Evolutionary conservation across 2,113 vertebrate species (phyloP), one percentile per base, ranked within the genome.

Genomic region (Turdus rufiventris): DNA sequence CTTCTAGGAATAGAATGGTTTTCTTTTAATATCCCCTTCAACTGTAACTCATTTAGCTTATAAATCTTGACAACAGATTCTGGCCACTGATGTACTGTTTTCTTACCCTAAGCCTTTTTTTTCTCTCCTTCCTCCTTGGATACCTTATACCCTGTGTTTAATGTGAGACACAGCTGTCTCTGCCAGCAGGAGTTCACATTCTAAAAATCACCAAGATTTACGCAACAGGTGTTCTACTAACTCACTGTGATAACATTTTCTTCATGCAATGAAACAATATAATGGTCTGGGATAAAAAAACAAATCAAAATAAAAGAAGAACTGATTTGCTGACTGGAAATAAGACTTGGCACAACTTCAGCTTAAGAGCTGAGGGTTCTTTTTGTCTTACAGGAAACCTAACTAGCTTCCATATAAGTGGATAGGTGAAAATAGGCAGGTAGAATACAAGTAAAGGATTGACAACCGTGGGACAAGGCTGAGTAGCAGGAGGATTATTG

Each of bases 101-200:
- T 90, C 89, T 70, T 85, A 84, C 66, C 68, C 45, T 93, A 82
- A 94, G 79, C 40, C 47, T 7, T 76, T 82, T 74, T 71, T 86
- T 82, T 31, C 48, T 48, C 56, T 85, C 78, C 75, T 91, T 95
- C 93, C 86, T 92, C 74, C 76, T 91, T 20, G 7, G 87, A 96
- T 87, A 96, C 51, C 67, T 94, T 93, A 97, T 60, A 93, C 74
- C 65, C 76, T 38, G n/a, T 40, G 56, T 89, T 96, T 90, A 94
- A 94, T 92, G 92, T 40, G 58, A 93, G 86, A 77, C 85, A 85
- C 95, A 96, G 96, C 96, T 97, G 97, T 79, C 62, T 85, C 70
- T 85, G 85, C 89, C 94, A 95, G 91, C 79, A 95, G 96, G 92
- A 92, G 34, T 79, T 86, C 94, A 72, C 53, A 91, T 94, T 81